Percentiles rank a stretch among this genome's conserved stretches.
These are phyloP conservation scores for Zelleria hepariella DNA, from an alignment of 2,888 invertebrate species.

Conservation along the genomic window DNA sequence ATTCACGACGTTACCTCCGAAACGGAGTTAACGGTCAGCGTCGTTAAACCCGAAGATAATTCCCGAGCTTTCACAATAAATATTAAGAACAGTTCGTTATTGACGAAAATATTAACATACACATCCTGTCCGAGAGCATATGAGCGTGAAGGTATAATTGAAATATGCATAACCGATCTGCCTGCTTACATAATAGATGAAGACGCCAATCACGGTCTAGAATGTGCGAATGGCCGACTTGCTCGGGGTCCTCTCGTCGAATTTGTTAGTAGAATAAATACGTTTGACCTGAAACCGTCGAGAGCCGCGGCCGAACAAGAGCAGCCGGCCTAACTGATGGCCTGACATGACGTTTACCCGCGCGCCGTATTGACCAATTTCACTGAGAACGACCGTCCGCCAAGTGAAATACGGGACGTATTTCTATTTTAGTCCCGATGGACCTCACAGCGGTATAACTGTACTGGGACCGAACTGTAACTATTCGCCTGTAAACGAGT, in stretches of 20 bases:
- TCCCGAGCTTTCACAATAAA: conserved; percentile 2
- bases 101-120: conserved; percentile 4
- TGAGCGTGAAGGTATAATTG: neutral
- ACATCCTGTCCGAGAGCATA: neutral
- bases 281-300: conserved; percentile 54
- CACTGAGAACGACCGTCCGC: conserved; percentile 25
- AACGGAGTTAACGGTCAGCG: conserved; percentile 3
- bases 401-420: conserved; percentile 18
- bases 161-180: neutral
- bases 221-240: neutral
- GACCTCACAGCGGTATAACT: conserved; percentile 33
- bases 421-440: conserved; percentile 13
- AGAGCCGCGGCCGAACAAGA: neutral
- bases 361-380: conserved; percentile 13
- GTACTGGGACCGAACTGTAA: conserved; percentile 17
- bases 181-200: neutral
- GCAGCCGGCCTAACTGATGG: conserved; percentile 4
- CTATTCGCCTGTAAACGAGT: neutral
- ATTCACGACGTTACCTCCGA: conserved; percentile 1
- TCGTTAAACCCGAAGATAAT: conserved; percentile 1
- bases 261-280: conserved; percentile 52
- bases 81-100: conserved; percentile 5
- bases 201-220: neutral
- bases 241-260: neutral
- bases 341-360: conserved; percentile 11